Conservation (phyloP, 2,888 invertebrate genomes). For the Plagodis dolabraria region DNA sequence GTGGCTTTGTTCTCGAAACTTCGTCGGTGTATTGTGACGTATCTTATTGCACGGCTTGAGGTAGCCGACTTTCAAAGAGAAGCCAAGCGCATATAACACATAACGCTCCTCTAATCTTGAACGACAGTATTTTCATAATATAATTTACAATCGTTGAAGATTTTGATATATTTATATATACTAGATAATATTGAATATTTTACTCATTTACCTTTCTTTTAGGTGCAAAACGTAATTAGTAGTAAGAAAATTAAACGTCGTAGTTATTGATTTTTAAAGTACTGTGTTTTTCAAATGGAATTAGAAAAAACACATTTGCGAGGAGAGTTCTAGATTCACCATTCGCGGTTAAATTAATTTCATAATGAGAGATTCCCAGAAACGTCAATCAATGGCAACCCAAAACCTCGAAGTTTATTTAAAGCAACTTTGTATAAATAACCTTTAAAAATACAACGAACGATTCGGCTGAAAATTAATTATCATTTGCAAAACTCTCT, state of each 20-base stretch:
- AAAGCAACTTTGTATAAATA: slow-evolving; percentile 60
- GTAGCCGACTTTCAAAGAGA: slow-evolving; percentile 34
- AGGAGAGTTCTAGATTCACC: slow-evolving; percentile 5
- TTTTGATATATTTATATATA: no score
- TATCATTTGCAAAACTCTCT: slow-evolving; percentile 70
- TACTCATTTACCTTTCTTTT: no score
- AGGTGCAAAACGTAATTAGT: no score
- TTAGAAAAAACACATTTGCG: background rate
- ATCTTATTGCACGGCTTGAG: slow-evolving; percentile 67
- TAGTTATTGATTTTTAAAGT: no score
- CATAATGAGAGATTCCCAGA: slow-evolving; percentile 24
- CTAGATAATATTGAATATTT: no score
- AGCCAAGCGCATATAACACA: slow-evolving; percentile 1
- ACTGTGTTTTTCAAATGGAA: no score
- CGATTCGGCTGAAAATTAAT: slow-evolving; percentile 69
- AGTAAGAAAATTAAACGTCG: no score
- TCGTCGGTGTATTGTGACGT: slow-evolving; percentile 66
- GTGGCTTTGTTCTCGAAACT: slow-evolving; percentile 79
- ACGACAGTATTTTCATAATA: no score
- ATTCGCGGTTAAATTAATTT: slow-evolving; percentile 13
- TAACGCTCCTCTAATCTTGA: no score
- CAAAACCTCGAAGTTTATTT: slow-evolving; percentile 46
- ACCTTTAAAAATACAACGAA: slow-evolving; percentile 49
- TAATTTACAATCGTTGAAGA: no score
- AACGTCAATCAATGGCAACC: slow-evolving; percentile 29